These are phyloP conservation scores for Periplaneta americana DNA, from an alignment of 1,140 invertebrate genomes.

Conservation along the genomic window DNA sequence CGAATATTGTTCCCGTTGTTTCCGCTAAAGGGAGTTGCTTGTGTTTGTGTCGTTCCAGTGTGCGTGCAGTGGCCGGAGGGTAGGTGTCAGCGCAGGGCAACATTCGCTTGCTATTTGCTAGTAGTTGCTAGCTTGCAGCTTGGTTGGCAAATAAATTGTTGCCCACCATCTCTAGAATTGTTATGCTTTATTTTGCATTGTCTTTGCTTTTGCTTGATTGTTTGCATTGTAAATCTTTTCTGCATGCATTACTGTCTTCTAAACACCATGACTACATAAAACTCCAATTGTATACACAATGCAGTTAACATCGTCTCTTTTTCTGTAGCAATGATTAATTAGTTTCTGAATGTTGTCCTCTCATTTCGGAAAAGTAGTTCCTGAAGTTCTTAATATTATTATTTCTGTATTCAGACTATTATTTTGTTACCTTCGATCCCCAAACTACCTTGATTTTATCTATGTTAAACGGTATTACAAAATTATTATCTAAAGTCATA, in stretches of 20 bases:
- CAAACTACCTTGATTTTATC: no score
- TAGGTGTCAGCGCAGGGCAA: constrained; percentile 42
- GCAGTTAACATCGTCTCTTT: no score
- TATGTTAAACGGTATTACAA: no score
- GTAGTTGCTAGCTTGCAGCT: background rate
- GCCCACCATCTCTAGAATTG: background rate
- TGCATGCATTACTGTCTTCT: background rate
- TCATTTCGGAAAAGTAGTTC: no score
- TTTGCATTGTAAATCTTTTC: background rate
- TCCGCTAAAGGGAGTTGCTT: constrained; percentile 24
- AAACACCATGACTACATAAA: background rate
- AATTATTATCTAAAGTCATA: no score
- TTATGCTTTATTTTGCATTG: background rate
- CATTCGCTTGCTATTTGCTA: constrained; percentile 2
- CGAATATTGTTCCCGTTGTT: constrained; percentile 17
- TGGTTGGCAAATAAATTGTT: background rate
- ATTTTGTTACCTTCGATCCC: no score
- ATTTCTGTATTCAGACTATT: no score
- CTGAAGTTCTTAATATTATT: no score
- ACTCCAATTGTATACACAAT: no score
- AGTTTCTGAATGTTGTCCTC: no score
- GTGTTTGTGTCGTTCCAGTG: constrained; percentile 59
- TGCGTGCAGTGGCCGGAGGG: constrained; percentile 85
- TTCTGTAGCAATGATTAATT: no score
- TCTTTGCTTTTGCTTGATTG: background rate